Evolutionary conservation across 1,140 invertebrate genomes (phyloP), one percentile per base, ranked within the genome.

Genomic region (Lethocerus indicus): DNA sequence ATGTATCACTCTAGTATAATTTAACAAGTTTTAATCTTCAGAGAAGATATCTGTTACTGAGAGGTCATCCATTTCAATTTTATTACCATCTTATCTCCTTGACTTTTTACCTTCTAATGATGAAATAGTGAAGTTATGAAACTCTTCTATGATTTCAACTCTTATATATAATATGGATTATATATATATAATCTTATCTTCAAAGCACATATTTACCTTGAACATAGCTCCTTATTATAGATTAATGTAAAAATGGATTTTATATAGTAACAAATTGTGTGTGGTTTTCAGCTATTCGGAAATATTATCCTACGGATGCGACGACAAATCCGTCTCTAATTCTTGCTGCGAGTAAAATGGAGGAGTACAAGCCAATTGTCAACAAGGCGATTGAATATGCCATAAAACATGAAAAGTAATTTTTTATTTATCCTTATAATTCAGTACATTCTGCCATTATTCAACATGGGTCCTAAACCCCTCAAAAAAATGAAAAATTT

Each of bases 241-340:
- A 1, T 20, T 44, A 28, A 37, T 13, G 49, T 20, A 49, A 29
- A n/a, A 28, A n/a, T 3, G 27, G 18, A 23, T 18, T 5, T 49
- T 9, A 14, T 14, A 26, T 29, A 13, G 14, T 35, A 1, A 20
- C 44, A 23, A 40, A 51, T 29, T 26, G 18, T 50, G 35, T 49
- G 40, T 61, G 60, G 49, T 62, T 59, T 54, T 13, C 27, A 95
- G 93, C 87, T 2, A 97, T 99, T 77, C 84, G 91, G 64, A 79
- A 85, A 57, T 98, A 93, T 67, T 87, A 92, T 63, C 95, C 95
- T 12, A 96, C 89, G n/a, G 95, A 99, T 83, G 94, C 94, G 14
- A 99, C 96, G 0, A 99, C 96, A 20, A 99, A 99, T 70, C 95
- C 96, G 7, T 97, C 94, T 2, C 70, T 99, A 1, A 96, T 99